These are phyloP conservation scores for Centrocercus urophasianus DNA, from an alignment of 2,113 vertebrate genomes.

Conservation along the genomic window DNA sequence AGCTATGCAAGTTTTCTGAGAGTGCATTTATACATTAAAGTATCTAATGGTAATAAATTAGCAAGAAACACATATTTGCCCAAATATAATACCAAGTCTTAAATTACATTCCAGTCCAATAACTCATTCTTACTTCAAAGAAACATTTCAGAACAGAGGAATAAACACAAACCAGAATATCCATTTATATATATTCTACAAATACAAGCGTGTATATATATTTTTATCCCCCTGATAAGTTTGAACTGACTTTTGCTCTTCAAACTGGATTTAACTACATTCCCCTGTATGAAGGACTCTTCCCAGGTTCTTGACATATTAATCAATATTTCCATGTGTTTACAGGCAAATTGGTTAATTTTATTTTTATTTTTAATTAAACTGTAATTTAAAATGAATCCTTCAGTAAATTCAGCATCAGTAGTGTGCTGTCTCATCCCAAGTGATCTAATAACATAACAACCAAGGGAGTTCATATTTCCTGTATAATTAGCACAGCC, in stretches of 20 bases:
- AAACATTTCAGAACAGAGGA: not conserved
- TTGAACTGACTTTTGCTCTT: not conserved
- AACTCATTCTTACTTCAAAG: not conserved
- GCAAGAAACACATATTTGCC: not conserved
- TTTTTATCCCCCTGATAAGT: not conserved
- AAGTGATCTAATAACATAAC: not conserved
- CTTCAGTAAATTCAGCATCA: not conserved
- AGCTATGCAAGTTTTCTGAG: not conserved
- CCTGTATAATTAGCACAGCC: not conserved
- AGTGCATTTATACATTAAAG: slow-evolving; percentile 10
- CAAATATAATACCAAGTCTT: not conserved
- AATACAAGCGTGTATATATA: not conserved
- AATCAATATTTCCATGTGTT: not conserved
- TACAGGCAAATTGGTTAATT: not conserved
- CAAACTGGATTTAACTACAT: not conserved
- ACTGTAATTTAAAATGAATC: not conserved
- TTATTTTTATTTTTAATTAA: not conserved
- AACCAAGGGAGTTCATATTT: not conserved
- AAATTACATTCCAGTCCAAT: not conserved
- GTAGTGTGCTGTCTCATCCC: not conserved
- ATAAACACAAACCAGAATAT: not conserved
- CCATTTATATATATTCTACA: not conserved
- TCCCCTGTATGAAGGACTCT: not conserved
- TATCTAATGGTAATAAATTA: slow-evolving; percentile 36
- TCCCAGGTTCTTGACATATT: not conserved